phyloP scores from a whole-genome alignment of 2,888 invertebrate species.

The Nemapogon koenigi region DNA sequence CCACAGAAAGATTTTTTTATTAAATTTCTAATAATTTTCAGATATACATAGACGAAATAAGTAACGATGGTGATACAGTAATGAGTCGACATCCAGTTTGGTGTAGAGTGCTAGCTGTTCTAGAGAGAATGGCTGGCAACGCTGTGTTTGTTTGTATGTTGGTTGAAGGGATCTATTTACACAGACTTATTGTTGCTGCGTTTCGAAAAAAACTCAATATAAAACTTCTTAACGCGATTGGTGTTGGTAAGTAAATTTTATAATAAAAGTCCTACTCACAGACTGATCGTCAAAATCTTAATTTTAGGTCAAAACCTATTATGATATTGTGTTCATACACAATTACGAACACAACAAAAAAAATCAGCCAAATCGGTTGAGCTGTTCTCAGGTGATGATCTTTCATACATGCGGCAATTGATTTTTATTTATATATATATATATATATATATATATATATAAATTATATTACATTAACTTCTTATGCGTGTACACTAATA shows the following conservation, averaged over 20 bases:
- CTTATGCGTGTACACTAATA: too few relatives aligned
- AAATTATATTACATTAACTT: too few relatives aligned
- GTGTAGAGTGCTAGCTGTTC: constrained; percentile 61
- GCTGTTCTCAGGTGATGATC: too few relatives aligned
- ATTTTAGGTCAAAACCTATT: too few relatives aligned
- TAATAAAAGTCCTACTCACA: too few relatives aligned
- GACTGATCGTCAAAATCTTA: too few relatives aligned
- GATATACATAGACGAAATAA: constrained; percentile 64
- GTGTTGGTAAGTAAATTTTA: constrained; percentile 39
- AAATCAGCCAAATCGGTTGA: too few relatives aligned
- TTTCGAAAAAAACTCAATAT: constrained; percentile 65
- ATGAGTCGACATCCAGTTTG: constrained; percentile 55
- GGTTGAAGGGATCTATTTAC: constrained; percentile 69
- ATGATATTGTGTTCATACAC: too few relatives aligned
- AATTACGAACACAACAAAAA: too few relatives aligned
- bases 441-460: too few relatives aligned
- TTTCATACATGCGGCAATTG: too few relatives aligned
- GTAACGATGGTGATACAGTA: constrained; percentile 42
- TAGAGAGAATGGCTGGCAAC: constrained; percentile 62
- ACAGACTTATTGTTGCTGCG: constrained; percentile 70
- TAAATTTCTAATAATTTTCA: constrained; percentile 20
- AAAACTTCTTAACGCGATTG: constrained; percentile 43
- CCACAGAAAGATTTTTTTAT: not conserved
- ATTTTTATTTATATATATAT: too few relatives aligned
- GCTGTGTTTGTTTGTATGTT: constrained; percentile 74